These are phyloP conservation scores for Diaperis boleti DNA, from an alignment of 2,888 invertebrate species.

Conservation along the genomic window DNA sequence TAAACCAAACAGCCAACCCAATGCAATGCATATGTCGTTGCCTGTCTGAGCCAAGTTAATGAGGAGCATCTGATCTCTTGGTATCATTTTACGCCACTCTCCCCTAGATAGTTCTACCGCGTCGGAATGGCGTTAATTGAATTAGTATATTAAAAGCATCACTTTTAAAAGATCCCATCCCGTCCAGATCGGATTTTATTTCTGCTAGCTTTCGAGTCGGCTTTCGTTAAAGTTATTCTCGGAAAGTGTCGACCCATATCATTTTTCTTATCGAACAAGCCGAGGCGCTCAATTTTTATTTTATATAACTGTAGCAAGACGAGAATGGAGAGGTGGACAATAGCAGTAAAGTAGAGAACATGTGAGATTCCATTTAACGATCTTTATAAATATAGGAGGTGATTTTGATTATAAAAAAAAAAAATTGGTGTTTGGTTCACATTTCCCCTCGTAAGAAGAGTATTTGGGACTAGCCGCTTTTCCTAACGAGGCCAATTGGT, in stretches of 20 bases:
- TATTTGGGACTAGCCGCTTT: background rate
- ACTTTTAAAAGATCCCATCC: constrained; percentile 8
- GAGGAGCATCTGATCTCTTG: too few species aligned
- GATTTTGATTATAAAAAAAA: too few species aligned
- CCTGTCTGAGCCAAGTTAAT: too few species aligned
- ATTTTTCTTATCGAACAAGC: background rate
- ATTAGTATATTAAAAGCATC: constrained; percentile 15
- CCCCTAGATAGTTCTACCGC: constrained; percentile 3
- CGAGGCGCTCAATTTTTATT: background rate
- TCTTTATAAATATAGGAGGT: background rate
- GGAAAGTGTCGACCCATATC: constrained; percentile 12
- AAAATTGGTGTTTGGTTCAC: too few species aligned
- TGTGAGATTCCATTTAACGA: background rate
- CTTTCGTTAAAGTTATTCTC: constrained; percentile 3
- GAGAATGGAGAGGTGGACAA: background rate
- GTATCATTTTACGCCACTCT: too few species aligned
- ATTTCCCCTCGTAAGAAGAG: too few species aligned
- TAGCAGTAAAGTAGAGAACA: too few species aligned
- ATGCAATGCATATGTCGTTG: too few species aligned
- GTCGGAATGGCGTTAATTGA: constrained; percentile 3
- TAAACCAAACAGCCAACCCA: too few species aligned
- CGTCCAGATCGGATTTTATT: constrained; percentile 9
- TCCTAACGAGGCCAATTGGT: background rate
- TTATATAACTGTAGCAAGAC: background rate
- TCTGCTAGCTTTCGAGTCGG: background rate